Conservation (phyloP, 2,113 vertebrate genomes). For the Halichoeres trimaculatus region DNA sequence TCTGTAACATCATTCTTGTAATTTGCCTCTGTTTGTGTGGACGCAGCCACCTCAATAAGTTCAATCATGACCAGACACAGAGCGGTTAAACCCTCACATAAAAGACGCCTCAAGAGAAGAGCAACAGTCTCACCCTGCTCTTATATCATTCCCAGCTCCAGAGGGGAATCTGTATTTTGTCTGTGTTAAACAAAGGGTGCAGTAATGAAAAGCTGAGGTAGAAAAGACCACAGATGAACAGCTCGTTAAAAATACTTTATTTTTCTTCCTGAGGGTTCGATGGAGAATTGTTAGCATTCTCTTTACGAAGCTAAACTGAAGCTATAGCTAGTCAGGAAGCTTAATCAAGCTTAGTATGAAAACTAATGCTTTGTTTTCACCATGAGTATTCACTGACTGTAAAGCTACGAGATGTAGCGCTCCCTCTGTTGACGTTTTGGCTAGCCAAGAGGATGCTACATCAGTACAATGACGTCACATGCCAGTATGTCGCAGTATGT, state of each 20-base stretch:
- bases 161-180: slow-evolving; percentile 1
- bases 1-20: slow-evolving; percentile 7
- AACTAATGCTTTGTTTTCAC: no score
- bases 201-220: neutral
- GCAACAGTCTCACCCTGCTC: neutral
- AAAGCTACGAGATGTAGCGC: no score
- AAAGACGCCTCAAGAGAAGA: slow-evolving; percentile 3
- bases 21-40: slow-evolving; percentile 1
- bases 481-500: no score
- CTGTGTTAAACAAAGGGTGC: neutral
- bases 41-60: slow-evolving; percentile 9
- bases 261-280: neutral
- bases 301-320: neutral
- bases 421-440: no score
- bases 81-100: slow-evolving; percentile 4
- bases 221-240: neutral
- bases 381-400: no score
- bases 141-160: neutral
- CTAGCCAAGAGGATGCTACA: no score
- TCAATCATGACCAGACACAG: slow-evolving; percentile 10
- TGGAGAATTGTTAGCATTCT: neutral
- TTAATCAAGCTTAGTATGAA: no score
- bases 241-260: neutral
- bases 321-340: no score
- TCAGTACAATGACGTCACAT: no score